Evolutionary conservation across 2,888 invertebrate species (phyloP), one percentile per base, ranked within the genome.

Genomic region (Cryptus armator): DNA sequence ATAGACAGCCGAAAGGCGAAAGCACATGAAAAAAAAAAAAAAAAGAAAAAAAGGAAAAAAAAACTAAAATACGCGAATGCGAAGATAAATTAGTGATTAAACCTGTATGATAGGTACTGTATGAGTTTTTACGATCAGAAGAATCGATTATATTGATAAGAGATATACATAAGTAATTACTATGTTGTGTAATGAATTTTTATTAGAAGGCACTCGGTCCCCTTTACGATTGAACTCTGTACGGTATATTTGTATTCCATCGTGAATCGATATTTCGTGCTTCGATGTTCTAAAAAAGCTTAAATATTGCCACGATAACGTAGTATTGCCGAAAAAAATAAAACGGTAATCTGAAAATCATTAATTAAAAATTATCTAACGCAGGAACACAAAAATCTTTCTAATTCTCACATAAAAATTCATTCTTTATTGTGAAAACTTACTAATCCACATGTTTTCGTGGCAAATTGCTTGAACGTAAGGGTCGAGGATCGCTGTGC

Each of bases 401-500:
- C 44, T 56, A 29, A 64, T 62, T 68, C 37, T 78, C 75, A 67
- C n/a, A 59, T 51, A 43, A 29, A n/a, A 19, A 51, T 53, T 76
- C 16, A 66, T 46, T 32, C 43, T 56, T 1, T 48, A 56, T 4
- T 56, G 24, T 56, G 10, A 56, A 10, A 16, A 12, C 16, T 46
- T 19, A 70, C 51, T 74, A 76, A 77, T 64, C 56, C 37, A 51
- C 64, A 56, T 87, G 92, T 93, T 91, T 88, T 93, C 91, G 89
- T 90, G 93, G 93, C 90, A 90, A 93, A 92, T 90, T 89, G 88
- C 91, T 92, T 87, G 88, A 86, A 87, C 91, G 93, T 93, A 93
- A 93, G 93, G 93, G 93, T 93, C 92, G 93, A 93, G 93, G 93
- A 93, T 90, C 93, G 92, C 89, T 91, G 93, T 93, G 93, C 93